phyloP scores from a whole-genome alignment of 2,888 invertebrate species.

The Archips xylosteana region DNA sequence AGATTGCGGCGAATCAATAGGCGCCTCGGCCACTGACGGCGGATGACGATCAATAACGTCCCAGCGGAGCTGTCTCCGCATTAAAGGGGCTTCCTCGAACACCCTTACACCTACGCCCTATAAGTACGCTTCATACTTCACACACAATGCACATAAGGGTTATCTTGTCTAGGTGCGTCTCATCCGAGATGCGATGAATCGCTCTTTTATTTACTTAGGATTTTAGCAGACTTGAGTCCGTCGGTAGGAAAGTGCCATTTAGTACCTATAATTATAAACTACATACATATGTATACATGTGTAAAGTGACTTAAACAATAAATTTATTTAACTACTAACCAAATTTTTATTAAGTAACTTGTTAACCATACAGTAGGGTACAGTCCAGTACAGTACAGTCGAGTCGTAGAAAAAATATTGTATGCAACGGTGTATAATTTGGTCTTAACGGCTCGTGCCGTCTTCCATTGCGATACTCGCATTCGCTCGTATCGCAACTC shows the following conservation, averaged over 20 bases:
- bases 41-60: conserved; percentile 85
- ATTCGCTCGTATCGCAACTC: too few relatives aligned
- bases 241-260: not conserved
- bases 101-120: conserved; percentile 81
- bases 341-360: too few relatives aligned
- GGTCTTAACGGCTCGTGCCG: too few relatives aligned
- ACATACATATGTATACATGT: too few relatives aligned
- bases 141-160: conserved; percentile 43
- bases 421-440: too few relatives aligned
- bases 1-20: conserved; percentile 86
- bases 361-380: too few relatives aligned
- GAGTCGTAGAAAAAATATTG: too few relatives aligned
- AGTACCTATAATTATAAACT: not conserved
- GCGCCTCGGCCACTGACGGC: conserved; percentile 82
- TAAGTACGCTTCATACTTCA: conserved; percentile 68
- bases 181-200: conserved; percentile 24
- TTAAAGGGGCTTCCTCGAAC: conserved; percentile 84
- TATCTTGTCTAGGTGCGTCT: conserved; percentile 25
- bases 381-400: too few relatives aligned
- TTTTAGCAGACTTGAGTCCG: not conserved
- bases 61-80: conserved; percentile 84
- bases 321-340: too few relatives aligned
- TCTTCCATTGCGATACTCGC: too few relatives aligned
- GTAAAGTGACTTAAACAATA: too few relatives aligned
- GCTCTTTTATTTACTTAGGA: conserved; percentile 4